Base-by-base conservation (phyloP, 2,113 vertebrate genomes). In the Hippocampus zosterae region DNA sequence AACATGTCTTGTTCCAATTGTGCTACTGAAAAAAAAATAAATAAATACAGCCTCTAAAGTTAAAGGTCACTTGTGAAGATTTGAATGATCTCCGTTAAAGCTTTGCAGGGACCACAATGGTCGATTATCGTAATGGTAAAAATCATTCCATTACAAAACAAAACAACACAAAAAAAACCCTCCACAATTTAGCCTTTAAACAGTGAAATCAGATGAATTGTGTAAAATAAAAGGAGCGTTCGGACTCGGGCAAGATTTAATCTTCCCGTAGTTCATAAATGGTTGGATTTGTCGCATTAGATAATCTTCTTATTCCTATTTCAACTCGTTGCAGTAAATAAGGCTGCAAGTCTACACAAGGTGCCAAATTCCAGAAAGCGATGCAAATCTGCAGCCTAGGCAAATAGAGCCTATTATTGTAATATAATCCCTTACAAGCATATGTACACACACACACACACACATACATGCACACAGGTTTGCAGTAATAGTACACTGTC, bases 361-460 rank as follows among this genome's bases (percentile, higher is more conserved):
- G 87, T 74, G 84, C 73, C 85, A 82, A 87, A 90, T 88, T 83
- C 71, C 81, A 88, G 71, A 78, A 82, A 86, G 79, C 84, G 60
- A 72, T 67, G 50, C 72, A 50, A 77, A 68, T 83, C 62, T 73
- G 71, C 71, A 75, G 27, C n/a, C 41, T 55, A 74, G 79, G 73
- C 65, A 81, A 87, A 82, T 76, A 81, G 65, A 75, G 70, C 44
- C 75, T 73, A 42, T 81, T 84, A 70, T 59, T 70, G 81, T 67
- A 81, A 88, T 52, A n/a, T 70, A 68, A 88, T 78, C 75, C 59
- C 53, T 63, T 25, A 57, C 50, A 75, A 70, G 67, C 63, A 48
- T 62, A 81, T 67, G 69, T 55, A 40, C 53, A 69, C 23, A 44
- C 69, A 76, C 68, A 75, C 40, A 37, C n/a, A 25, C 67, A 82